A percentile compares a stretch with the other conserved stretches of the same genome.
Conservation (phyloP, 64 coral and sea anemone species). For the Montipora foliosa region DNA sequence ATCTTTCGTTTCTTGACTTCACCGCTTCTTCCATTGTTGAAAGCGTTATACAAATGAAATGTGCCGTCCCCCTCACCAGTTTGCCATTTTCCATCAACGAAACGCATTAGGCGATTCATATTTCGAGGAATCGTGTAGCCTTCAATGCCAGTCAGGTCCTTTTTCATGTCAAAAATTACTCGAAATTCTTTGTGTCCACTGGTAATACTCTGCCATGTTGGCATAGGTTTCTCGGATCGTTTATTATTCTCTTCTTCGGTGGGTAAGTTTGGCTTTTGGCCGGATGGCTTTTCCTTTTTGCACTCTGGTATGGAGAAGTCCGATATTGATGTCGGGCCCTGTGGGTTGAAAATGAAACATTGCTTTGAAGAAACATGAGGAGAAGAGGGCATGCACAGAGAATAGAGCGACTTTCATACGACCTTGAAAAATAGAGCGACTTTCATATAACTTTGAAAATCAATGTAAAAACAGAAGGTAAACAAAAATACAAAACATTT, state of each 20-base stretch:
- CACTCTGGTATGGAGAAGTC: too few relatives aligned
- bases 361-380: not conserved
- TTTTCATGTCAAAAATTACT: conserved; percentile 37
- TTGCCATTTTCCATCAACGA: conserved; percentile 7
- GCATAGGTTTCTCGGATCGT: not conserved
- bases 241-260: not conserved
- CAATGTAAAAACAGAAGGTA: too few relatives aligned
- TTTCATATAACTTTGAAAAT: too few relatives aligned
- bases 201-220: not conserved
- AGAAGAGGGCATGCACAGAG: too few relatives aligned
- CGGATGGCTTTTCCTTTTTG: too few relatives aligned
- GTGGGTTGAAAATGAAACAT: not conserved
- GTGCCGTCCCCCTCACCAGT: conserved; percentile 37
- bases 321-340: conserved; percentile 3
- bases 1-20: conserved; percentile 25
- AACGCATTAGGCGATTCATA: not conserved
- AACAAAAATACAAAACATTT: too few relatives aligned
- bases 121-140: not conserved
- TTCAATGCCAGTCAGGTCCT: not conserved
- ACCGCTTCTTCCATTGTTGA: conserved; percentile 36
- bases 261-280: too few relatives aligned
- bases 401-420: too few relatives aligned
- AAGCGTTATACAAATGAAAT: conserved; percentile 61
- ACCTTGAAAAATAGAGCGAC: too few relatives aligned
- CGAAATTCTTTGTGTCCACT: not conserved